Evolutionary conservation across 1,140 invertebrate genomes (phyloP).

Genomic region (Neotoxoptera formosana): DNA sequence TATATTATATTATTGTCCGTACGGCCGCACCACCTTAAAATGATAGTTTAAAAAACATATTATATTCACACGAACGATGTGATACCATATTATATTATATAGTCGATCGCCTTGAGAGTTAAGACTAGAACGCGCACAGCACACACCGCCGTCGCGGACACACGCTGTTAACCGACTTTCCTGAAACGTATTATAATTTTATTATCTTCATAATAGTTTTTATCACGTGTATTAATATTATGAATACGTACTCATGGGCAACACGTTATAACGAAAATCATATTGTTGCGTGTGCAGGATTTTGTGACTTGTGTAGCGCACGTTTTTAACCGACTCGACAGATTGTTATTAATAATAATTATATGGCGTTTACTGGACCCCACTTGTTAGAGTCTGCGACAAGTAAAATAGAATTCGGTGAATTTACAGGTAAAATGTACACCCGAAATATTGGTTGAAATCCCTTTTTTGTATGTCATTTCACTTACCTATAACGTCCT

Average conservation of each 20-base stretch:
- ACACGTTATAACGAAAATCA: not conserved
- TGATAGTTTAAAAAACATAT: too few relatives aligned
- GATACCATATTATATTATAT: not conserved
- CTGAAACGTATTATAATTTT: not conserved
- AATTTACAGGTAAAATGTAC: too few relatives aligned
- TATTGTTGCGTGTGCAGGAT: too few relatives aligned
- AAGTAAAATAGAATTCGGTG: too few relatives aligned
- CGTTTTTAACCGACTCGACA: not conserved
- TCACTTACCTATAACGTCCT: too few relatives aligned
- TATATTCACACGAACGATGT: too few relatives aligned
- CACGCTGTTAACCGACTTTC: not conserved
- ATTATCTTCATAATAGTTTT: not conserved
- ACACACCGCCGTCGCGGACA: not conserved
- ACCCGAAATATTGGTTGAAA: too few relatives aligned
- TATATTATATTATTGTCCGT: too few relatives aligned
- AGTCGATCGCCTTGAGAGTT: not conserved
- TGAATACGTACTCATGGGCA: not conserved
- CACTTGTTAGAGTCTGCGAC: not conserved
- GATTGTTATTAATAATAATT: not conserved
- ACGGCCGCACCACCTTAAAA: too few relatives aligned
- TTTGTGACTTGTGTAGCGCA: not conserved
- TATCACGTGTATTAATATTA: not conserved
- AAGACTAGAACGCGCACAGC: not conserved
- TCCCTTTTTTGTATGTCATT: too few relatives aligned
- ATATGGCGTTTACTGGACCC: too few relatives aligned